A percentile compares a stretch with the other conserved stretches of the same genome.
Conservation (phyloP, 2,797 vertebrate genomes). For the Gymnothorax reevesii region DNA sequence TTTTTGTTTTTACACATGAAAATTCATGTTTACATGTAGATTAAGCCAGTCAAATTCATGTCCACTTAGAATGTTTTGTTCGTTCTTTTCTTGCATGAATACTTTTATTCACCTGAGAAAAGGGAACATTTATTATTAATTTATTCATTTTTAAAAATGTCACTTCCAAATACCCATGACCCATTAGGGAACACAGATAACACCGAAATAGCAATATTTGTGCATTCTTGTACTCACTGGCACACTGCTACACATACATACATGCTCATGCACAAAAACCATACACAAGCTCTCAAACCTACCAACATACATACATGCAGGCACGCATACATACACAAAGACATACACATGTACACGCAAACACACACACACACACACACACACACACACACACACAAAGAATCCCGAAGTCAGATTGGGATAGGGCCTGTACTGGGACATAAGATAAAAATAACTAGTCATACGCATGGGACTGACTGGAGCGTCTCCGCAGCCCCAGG, state of each 20-base stretch:
- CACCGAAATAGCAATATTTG: background rate
- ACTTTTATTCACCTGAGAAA: no score
- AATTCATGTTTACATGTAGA: no score
- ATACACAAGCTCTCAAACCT: background rate
- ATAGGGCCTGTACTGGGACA: conserved; percentile 76
- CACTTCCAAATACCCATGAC: background rate
- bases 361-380: conserved; percentile 10
- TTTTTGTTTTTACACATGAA: no score
- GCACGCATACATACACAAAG: background rate
- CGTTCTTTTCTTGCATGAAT: no score
- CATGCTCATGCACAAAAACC: background rate
- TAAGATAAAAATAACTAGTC: conserved; percentile 90
- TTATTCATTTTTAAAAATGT: background rate
- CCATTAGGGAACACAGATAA: background rate
- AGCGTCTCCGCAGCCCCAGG: conserved; percentile 71
- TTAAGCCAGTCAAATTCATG: no score
- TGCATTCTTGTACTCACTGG: background rate
- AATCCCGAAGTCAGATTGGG: conserved; percentile 65
- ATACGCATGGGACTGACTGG: conserved; percentile 77
- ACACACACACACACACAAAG: background rate
- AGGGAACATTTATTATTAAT: background rate
- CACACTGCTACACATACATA: background rate
- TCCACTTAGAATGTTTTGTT: no score
- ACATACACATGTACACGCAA: background rate
- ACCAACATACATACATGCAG: background rate